Conservation (phyloP, 1,140 invertebrate species). For the Euwallacea fornicatus region DNA sequence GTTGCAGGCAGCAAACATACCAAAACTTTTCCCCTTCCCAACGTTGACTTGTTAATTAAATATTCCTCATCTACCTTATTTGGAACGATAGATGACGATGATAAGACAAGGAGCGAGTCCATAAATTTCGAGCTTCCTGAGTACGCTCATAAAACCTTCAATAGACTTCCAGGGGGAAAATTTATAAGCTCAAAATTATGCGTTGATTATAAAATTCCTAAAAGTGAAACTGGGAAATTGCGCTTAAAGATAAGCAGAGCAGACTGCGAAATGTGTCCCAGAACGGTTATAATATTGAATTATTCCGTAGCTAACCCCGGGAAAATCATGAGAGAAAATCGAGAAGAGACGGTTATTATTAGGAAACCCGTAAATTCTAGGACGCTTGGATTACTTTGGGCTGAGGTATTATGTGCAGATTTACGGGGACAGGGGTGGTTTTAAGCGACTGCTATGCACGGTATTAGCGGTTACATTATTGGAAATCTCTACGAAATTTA, state of each 20-base stretch:
- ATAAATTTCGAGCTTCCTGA: too few species aligned
- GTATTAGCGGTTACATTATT: conserved; percentile 28
- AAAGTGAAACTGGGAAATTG: conserved; percentile 22
- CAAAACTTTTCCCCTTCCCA: too few species aligned
- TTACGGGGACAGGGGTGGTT: conserved; percentile 33
- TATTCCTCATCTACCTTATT: too few species aligned
- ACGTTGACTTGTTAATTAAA: too few species aligned
- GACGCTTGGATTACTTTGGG: conserved; percentile 27
- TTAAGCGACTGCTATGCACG: conserved; percentile 27
- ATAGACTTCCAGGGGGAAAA: conserved; percentile 9
- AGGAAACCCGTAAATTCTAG: conserved; percentile 33
- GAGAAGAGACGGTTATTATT: conserved; percentile 33
- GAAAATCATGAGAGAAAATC: conserved; percentile 33
- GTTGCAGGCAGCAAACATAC: too few species aligned
- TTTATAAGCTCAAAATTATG: conserved; percentile 28
- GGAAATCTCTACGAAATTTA: conserved; percentile 24
- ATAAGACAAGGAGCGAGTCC: too few species aligned
- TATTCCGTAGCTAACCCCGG: conserved; percentile 24
- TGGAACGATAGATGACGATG: too few species aligned
- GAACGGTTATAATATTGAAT: conserved; percentile 35
- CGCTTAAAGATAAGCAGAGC: conserved; percentile 29
- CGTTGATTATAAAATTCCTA: conserved; percentile 22
- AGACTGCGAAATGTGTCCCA: conserved; percentile 32
- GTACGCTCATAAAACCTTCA: conserved; percentile 12
- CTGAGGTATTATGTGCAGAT: conserved; percentile 28